These are phyloP conservation scores for Lutjanus erythropterus DNA, from an alignment of 2,113 vertebrate species.

Conservation along the genomic window DNA sequence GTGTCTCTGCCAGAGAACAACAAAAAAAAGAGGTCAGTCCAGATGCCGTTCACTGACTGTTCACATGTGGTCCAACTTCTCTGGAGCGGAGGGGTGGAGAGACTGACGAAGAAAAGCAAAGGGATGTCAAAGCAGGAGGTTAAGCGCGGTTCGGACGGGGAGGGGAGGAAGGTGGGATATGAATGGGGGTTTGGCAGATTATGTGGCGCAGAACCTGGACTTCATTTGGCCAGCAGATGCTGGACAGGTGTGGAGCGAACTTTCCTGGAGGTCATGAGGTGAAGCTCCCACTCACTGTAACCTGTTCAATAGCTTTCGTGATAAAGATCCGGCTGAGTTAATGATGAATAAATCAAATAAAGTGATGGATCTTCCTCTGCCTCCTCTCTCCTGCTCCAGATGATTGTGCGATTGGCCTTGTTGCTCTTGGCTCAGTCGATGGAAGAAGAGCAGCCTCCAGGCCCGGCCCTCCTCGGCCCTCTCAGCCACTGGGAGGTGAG, in stretches of 20 bases:
- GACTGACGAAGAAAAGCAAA: conserved; percentile 16
- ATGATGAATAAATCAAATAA: conserved; percentile 8
- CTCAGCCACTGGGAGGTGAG: conserved; percentile 65
- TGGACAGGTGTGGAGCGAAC: conserved; percentile 37
- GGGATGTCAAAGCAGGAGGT: conserved; percentile 39
- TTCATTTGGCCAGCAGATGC: conserved; percentile 55
- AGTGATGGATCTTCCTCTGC: conserved; percentile 23
- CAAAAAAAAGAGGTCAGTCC: conserved; percentile 55
- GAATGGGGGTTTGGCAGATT: conserved; percentile 14
- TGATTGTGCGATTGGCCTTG: conserved; percentile 48
- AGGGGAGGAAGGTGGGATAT: not conserved
- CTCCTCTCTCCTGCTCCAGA: conserved; percentile 35
- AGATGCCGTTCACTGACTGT: conserved; percentile 68
- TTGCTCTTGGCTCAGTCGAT: conserved; percentile 58
- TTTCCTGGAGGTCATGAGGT: conserved; percentile 19
- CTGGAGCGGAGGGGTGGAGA: conserved; percentile 31
- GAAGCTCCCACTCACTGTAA: conserved; percentile 16
- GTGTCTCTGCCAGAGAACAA: conserved; percentile 72
- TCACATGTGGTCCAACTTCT: conserved; percentile 66
- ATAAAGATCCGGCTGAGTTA: conserved; percentile 14
- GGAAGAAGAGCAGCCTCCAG: conserved; percentile 53
- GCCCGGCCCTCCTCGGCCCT: conserved; percentile 30
- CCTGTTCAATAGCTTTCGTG: not conserved
- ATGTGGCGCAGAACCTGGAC: conserved; percentile 41
- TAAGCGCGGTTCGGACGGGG: conserved; percentile 7